Percentiles rank a stretch among this genome's conserved stretches.
phyloP scores from a whole-genome alignment of 2,113 vertebrate species.

The Paedocypris sp. region DNA sequence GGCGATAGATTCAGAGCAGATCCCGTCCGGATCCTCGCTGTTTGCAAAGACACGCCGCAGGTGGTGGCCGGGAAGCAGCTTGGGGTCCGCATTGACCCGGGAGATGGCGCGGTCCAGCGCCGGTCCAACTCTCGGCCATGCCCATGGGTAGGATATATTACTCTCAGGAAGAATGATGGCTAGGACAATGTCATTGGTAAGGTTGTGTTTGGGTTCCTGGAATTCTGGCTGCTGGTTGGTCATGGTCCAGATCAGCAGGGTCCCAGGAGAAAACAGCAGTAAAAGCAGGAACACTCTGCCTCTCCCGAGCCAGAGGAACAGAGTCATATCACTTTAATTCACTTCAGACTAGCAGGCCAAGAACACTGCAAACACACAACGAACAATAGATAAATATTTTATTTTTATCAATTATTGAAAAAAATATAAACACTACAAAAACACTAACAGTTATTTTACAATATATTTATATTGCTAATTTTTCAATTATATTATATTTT shows the following conservation, averaged over 20 bases:
- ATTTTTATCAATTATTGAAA: background rate
- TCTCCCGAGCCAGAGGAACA: conserved; percentile 10
- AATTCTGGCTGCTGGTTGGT: background rate
- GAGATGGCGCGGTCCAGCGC: conserved; percentile 64
- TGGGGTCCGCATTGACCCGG: conserved; percentile 51
- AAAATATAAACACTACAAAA: too few relatives aligned
- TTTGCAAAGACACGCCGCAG: conserved; percentile 61
- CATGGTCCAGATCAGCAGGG: background rate
- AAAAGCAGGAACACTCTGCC: conserved; percentile 28
- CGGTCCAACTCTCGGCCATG: conserved; percentile 81
- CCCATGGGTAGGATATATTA: conserved; percentile 84
- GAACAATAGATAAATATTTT: background rate
- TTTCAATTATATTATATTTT: too few relatives aligned
- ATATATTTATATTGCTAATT: too few relatives aligned
- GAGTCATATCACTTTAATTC: conserved; percentile 29
- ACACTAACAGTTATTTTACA: too few relatives aligned
- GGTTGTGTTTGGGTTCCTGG: conserved; percentile 19
- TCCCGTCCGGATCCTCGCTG: conserved; percentile 69
- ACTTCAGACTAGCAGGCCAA: background rate
- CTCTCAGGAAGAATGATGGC: conserved; percentile 75
- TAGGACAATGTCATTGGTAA: conserved; percentile 58
- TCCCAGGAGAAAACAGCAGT: background rate
- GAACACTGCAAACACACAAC: conserved; percentile 11
- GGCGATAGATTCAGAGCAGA: conserved; percentile 78
- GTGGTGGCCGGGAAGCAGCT: conserved; percentile 56